These are phyloP conservation scores for Chlorops oryzae DNA, from an alignment of 1,140 invertebrate genomes.

Conservation along the genomic window DNA sequence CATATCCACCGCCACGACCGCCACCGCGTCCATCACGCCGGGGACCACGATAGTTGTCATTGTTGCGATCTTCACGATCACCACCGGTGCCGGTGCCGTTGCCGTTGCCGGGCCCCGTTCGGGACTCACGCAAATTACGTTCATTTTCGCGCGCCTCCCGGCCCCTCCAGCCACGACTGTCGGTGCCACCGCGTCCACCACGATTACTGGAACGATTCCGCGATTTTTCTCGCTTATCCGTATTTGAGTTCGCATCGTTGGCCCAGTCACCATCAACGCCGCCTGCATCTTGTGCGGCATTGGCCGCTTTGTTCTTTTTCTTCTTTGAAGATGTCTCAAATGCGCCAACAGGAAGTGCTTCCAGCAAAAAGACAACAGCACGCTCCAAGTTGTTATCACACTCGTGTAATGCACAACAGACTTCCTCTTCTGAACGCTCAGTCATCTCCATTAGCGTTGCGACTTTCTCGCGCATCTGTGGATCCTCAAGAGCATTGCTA, in stretches of 20 bases:
- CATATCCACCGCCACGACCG: conserved; percentile 43
- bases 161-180: conserved; percentile 47
- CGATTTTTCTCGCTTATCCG: conserved; percentile 47
- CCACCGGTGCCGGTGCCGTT: conserved; percentile 51
- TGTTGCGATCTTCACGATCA: conserved; percentile 46
- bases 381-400: conserved; percentile 69
- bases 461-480: conserved; percentile 64
- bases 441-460: conserved; percentile 75
- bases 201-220: conserved; percentile 47
- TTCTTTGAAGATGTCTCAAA: conserved; percentile 78
- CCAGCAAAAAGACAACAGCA: conserved; percentile 71
- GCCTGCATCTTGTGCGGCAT: conserved; percentile 47
- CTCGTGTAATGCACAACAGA: conserved; percentile 74
- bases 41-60: conserved; percentile 51
- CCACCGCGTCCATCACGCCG: conserved; percentile 37
- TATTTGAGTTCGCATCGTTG: conserved; percentile 49
- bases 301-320: conserved; percentile 69
- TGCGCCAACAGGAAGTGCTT: conserved; percentile 61
- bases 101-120: conserved; percentile 49
- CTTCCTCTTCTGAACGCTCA: conserved; percentile 72
- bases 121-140: conserved; percentile 43
- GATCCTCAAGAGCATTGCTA: conserved; percentile 57
- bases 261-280: conserved; percentile 46
- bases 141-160: conserved; percentile 47
- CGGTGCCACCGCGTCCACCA: conserved; percentile 50